Conservation (phyloP, 2,113 vertebrate species). For the Neogale vison region DNA sequence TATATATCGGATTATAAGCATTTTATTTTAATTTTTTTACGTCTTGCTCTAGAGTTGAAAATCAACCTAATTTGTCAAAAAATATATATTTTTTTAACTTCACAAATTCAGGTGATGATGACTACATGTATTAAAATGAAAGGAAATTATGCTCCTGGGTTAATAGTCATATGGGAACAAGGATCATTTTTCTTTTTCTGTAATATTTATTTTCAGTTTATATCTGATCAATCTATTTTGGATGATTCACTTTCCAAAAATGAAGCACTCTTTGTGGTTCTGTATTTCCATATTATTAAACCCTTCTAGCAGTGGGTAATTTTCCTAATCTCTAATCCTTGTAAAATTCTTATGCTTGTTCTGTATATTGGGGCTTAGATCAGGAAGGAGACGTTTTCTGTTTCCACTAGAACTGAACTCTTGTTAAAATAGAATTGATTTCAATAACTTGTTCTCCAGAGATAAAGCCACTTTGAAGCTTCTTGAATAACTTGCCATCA, state of each 20-base stretch:
- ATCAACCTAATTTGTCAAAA: constrained; percentile 2
- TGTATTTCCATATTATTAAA: background rate
- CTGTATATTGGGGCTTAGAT: background rate
- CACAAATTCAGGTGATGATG: background rate
- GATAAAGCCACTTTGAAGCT: constrained; percentile 49
- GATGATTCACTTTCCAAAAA: background rate
- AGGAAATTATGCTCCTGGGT: background rate
- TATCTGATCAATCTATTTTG: constrained; percentile 7
- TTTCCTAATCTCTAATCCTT: constrained; percentile 38
- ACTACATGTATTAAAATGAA: background rate
- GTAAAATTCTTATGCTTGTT: constrained; percentile 31
- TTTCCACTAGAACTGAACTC: constrained; percentile 37
- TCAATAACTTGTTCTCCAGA: constrained; percentile 32
- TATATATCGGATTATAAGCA: background rate
- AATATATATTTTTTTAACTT: background rate
- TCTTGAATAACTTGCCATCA: constrained; percentile 28
- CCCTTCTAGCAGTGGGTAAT: background rate
- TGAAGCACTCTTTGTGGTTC: background rate
- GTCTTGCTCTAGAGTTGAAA: background rate
- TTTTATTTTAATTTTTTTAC: background rate
- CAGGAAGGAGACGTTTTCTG: background rate
- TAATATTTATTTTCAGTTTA: constrained; percentile 4
- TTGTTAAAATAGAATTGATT: constrained; percentile 44
- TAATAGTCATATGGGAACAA: background rate
- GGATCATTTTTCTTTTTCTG: background rate